Evolutionary conservation across 2,113 vertebrate species (phyloP), one percentile per base, ranked within the genome.

Genomic region (Sialia sialis): DNA sequence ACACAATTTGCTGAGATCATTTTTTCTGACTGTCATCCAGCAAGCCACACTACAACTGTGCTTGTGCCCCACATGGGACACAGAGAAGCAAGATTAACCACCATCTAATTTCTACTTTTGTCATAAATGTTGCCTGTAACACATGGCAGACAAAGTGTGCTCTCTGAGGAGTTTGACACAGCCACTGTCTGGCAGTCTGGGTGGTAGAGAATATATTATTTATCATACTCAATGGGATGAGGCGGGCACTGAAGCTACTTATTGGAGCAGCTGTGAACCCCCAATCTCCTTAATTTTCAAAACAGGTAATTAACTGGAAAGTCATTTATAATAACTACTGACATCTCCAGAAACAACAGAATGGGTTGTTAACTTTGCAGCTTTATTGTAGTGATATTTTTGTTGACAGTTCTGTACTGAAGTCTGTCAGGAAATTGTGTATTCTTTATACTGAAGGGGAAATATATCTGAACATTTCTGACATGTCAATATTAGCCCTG

Each of bases 241-340:
- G 90, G 94, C 59, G 17, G 88, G 93, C 90, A 94, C 90, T 88
- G 94, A 92, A 88, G 89, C 95, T 95, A 87, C 95, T 96, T 96
- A 96, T 91, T 93, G 94, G 80, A 97, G 95, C 97, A 98, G 97
- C 94, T 98, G 97, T 96, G 96, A 97, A 95, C 97, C 96, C 91
- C 95, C 96, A 97, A 95, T 97, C 95, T 96, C 94, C 94, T 97
- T 96, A 96, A 96, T 97, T 97, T 97, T 95, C 96, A 96, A 94
- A 97, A 96, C 95, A 98, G 96, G 96, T 97, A 97, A 97, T 98
- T 97, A 97, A 96, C 95, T 97, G 96, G 96, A 97, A 97, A 97
- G 95, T 97, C 38, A 97, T 98, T 97, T 97, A 96, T 97, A 97
- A 97, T 97, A 97, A 97, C 95, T 95, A 93, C 94, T 96, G 96